Evolutionary conservation across 2,113 vertebrate species (phyloP).

Genomic region (Hypanus sabinus): DNA sequence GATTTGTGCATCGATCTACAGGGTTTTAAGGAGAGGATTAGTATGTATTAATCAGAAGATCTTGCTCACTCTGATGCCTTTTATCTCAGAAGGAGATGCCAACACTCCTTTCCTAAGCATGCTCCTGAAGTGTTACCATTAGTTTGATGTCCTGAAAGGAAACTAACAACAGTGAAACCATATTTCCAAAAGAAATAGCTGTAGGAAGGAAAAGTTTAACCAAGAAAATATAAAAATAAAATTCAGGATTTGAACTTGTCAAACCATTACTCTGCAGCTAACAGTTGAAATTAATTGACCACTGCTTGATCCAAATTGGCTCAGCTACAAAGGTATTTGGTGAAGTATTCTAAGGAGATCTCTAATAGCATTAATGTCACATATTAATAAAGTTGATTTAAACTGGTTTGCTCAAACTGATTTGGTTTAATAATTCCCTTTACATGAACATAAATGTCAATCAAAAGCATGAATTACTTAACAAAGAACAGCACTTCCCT

Average conservation of each 20-base stretch:
- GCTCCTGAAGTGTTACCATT: neutral
- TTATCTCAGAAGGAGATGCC: neutral
- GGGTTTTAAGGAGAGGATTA: neutral
- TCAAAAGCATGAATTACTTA: neutral
- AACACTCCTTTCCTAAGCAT: neutral
- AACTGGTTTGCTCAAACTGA: slow-evolving; percentile 13
- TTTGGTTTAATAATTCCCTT: neutral
- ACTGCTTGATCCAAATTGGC: slow-evolving; percentile 6
- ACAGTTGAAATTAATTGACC: neutral
- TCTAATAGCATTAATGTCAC: neutral
- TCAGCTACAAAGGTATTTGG: neutral
- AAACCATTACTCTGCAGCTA: neutral
- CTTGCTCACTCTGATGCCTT: neutral
- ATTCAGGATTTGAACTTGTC: neutral
- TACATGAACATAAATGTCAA: neutral
- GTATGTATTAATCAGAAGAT: neutral
- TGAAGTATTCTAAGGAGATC: neutral
- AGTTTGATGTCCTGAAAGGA: neutral
- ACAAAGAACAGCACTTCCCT: neutral
- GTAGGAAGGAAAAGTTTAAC: neutral
- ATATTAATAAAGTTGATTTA: slow-evolving; percentile 27
- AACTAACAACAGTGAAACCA: neutral
- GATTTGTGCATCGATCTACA: neutral
- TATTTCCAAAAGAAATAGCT: neutral
- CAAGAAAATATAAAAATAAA: neutral